phyloP scores from a whole-genome alignment of 2,113 vertebrate genomes.

The Elanoides forficatus region DNA sequence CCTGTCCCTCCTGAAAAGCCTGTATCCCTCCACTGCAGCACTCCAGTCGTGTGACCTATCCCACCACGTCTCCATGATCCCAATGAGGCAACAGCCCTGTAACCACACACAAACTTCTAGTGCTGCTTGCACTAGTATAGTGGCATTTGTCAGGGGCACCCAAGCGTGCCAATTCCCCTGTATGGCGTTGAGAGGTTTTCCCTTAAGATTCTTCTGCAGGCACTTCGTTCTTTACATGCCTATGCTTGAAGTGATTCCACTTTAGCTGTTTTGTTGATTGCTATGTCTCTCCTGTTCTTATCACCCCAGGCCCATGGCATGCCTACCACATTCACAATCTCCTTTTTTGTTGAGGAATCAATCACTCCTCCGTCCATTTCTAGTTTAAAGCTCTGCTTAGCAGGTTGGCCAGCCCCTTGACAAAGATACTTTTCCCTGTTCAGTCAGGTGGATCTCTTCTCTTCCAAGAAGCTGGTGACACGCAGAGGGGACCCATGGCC shows the following conservation, averaged over 20 bases:
- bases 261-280: background rate
- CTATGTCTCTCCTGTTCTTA: background rate
- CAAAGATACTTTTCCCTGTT: background rate
- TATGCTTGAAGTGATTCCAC: background rate
- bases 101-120: background rate
- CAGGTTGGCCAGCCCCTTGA: background rate
- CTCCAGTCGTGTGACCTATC: background rate
- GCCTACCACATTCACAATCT: background rate
- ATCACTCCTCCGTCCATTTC: background rate
- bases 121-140: background rate
- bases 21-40: background rate
- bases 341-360: background rate
- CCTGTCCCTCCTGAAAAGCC: background rate
- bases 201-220: background rate
- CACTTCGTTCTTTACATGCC: background rate
- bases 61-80: background rate
- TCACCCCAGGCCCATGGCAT: background rate
- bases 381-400: background rate
- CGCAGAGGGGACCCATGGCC: background rate
- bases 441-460: background rate
- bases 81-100: background rate
- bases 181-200: background rate
- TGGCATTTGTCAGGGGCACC: background rate
- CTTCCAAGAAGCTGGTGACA: background rate
- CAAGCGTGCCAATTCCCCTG: background rate